Evolutionary conservation across 1,140 invertebrate species (phyloP), one percentile per base, ranked within the genome.

Genomic region (Drosophila subpulchrella): DNA sequence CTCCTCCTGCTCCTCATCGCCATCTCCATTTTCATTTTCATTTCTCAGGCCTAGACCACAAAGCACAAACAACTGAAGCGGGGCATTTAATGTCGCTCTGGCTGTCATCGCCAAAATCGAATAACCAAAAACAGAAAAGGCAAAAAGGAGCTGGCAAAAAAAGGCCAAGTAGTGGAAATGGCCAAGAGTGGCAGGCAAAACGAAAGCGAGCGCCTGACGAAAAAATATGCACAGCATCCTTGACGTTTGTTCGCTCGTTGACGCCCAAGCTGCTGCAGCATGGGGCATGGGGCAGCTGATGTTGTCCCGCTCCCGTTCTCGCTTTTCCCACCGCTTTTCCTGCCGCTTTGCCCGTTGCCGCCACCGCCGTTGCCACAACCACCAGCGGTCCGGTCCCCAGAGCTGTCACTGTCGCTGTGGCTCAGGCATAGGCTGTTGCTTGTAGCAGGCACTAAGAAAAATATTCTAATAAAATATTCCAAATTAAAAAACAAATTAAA

Each of bases 221-320:
- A 80, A 74, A 68, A 68, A 79, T 79, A 81, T 78, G 83, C 83
- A 78, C 71, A 79, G 82, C 79, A 86, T 86, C 83, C 83, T 88
- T 86, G 83, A 86, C 84, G 84, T 88, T 83, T 83, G 79, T 88
- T 88, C 83, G 84, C 83, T 86, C 83, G 84, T 86, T 86, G 83
- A 86, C 83, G 83, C 83, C 83, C 71, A 53, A 65, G 79, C 78
- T 78, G 65, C 70, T 58, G 73, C 55, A 59, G 65, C 65, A 61
- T 44, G 32, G 38, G 39, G 15, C 51, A 55, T 48, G 32, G 38
- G 39, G 15, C 58, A 55, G 50, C 47, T 46, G 53, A 36, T 36
- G 70, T 57, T 55, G 53, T 59, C 51, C 53, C 32, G 32, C 17
- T 56, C 15, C 67, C 38, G 20, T 20, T 20, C 20, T 20, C 1